Conservation (phyloP, 2,888 invertebrate genomes). For the Erannis defoliaria region DNA sequence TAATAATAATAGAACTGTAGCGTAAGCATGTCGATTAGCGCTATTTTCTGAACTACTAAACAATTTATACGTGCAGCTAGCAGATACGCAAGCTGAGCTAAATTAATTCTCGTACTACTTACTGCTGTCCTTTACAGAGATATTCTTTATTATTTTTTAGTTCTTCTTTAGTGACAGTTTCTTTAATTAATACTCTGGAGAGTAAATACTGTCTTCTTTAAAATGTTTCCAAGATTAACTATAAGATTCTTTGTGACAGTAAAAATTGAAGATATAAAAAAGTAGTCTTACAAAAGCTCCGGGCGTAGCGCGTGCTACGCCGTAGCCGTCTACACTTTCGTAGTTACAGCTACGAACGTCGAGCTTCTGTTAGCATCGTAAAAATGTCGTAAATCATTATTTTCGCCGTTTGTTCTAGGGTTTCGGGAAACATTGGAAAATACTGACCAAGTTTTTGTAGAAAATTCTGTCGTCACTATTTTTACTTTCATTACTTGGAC, state of each 20-base stretch:
- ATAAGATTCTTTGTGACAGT: background rate
- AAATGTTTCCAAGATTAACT: background rate
- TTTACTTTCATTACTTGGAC: slow-evolving; percentile 8
- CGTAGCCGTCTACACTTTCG: slow-evolving; percentile 31
- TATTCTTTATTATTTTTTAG: too few relatives aligned
- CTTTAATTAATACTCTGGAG: background rate
- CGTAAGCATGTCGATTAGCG: too few relatives aligned
- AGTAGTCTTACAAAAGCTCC: slow-evolving; percentile 15
- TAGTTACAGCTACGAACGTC: slow-evolving; percentile 40
- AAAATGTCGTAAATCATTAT: slow-evolving; percentile 43
- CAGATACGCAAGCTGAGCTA: too few relatives aligned
- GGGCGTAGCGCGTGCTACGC: slow-evolving; percentile 26
- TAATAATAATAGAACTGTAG: too few relatives aligned
- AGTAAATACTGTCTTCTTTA: background rate
- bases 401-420: slow-evolving; percentile 29
- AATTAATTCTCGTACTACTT: too few relatives aligned
- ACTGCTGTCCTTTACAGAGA: too few relatives aligned
- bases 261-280: slow-evolving; percentile 1
- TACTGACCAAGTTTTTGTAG: slow-evolving; percentile 19
- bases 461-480: slow-evolving; percentile 8
- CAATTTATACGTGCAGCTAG: too few relatives aligned
- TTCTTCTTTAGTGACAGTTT: background rate
- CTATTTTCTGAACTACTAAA: too few relatives aligned
- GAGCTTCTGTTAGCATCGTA: slow-evolving; percentile 38
- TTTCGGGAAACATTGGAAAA: slow-evolving; percentile 9